Conservation (phyloP, 2,113 vertebrate genomes). For the Eptatretus burgeri region DNA sequence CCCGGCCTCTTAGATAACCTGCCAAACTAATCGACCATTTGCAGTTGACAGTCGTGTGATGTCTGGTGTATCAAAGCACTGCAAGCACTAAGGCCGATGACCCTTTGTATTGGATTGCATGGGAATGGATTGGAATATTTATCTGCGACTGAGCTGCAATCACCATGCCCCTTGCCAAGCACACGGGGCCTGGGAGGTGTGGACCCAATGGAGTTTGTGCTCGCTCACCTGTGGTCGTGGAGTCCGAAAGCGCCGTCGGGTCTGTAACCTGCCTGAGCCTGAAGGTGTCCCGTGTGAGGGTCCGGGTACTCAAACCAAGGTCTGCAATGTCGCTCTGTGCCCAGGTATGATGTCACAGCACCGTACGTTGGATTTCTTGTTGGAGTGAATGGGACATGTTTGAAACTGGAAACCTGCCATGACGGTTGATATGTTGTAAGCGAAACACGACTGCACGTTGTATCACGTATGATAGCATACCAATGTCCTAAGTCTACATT, state of each 20-base stretch:
- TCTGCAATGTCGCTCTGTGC: conserved; percentile 64
- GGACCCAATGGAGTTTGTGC: conserved; percentile 82
- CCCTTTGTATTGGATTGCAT: neutral
- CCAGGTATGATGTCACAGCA: conserved; percentile 20
- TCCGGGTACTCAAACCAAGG: conserved; percentile 51
- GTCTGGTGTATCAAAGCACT: neutral
- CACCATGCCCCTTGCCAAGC: conserved; percentile 35
- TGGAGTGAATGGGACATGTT: too few relatives aligned
- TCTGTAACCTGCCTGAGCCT: conserved; percentile 29
- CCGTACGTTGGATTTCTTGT: too few relatives aligned
- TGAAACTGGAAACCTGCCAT: too few relatives aligned
- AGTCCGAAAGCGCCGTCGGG: conserved; percentile 52
- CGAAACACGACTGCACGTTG: too few relatives aligned
- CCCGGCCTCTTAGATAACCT: too few relatives aligned
- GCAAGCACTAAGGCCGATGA: neutral
- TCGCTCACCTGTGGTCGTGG: conserved; percentile 74
- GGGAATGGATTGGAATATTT: neutral
- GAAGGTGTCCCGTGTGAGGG: conserved; percentile 33
- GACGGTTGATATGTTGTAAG: too few relatives aligned
- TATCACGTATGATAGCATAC: too few relatives aligned
- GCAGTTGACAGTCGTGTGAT: neutral
- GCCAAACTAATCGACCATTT: too few relatives aligned
- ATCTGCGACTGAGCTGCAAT: neutral
- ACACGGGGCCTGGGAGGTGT: conserved; percentile 55
- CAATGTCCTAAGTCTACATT: too few relatives aligned